Evolutionary conservation across 2,113 vertebrate species (phyloP), one percentile per base, ranked within the genome.

Genomic region (Morone saxatilis): DNA sequence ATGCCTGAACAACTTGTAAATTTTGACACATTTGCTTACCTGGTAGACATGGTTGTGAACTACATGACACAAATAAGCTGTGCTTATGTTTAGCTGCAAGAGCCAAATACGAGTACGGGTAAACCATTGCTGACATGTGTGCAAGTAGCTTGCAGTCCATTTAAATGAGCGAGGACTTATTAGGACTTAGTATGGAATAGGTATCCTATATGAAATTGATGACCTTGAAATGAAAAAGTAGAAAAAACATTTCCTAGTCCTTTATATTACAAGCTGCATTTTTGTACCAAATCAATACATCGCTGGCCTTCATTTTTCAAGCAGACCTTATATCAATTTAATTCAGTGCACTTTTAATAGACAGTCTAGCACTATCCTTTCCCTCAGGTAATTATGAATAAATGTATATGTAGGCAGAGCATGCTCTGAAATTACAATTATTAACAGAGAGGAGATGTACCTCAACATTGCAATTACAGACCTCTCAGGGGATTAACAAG

Each of bases 341-440:
- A 87, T 92, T 89, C 63, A 59, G 66, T 69, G 7, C 57, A 79
- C 85, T 90, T 92, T 92, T 94, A 94, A 92, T 90, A 91, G 89
- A 86, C 76, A 71, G 54, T 84, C 76, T 80, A 38, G 62, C 71
- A 19, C 83, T 79, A 68, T 90, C 72, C 78, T 82, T 83, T 88
- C 94, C 94, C 92, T 90, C 78, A 91, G 92, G 88, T 94, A 93
- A 91, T 94, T 88, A 88, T 86, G 86, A 94, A 91, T 93, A 93
- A 89, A 95, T 93, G 87, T 91, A 93, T 88, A 89, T 88, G 81
- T 88, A 93, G 86, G 90, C 88, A 88, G 78, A 89, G 80, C 83
- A 66, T 83, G 86, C 81, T 89, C 89, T 89, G 84, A 93, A 95
- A 94, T 94, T 94, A 90, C 86, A 92, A 84, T 93, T 91, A 89